Evolutionary conservation across 2,888 invertebrate genomes (phyloP).

Genomic region (Didymodactylos carnosus): DNA sequence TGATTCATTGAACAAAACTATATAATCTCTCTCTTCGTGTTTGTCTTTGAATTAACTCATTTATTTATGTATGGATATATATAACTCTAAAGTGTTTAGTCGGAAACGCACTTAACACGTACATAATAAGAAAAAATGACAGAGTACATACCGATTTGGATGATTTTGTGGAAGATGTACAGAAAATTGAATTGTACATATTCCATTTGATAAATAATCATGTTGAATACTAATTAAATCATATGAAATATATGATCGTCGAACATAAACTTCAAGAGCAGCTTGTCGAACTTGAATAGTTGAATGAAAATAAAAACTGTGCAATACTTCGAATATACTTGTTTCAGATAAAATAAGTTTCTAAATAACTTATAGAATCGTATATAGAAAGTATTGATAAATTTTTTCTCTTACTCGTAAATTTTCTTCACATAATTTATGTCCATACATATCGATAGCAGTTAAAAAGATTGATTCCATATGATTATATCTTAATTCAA

Average conservation of each 20-base stretch:
- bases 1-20: too few relatives aligned
- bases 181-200: slow-evolving; percentile 79
- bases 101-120: background rate
- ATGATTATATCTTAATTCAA: slow-evolving; percentile 87
- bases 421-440: slow-evolving; percentile 90
- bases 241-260: slow-evolving; percentile 55
- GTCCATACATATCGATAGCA: slow-evolving; percentile 92
- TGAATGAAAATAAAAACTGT: slow-evolving; percentile 88
- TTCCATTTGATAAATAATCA: slow-evolving; percentile 54
- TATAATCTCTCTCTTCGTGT: too few relatives aligned
- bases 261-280: slow-evolving; percentile 74
- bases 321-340: slow-evolving; percentile 90
- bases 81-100: too few relatives aligned
- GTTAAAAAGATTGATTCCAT: slow-evolving; percentile 98
- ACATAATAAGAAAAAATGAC: background rate
- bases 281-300: slow-evolving; percentile 78
- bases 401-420: slow-evolving; percentile 41
- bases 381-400: background rate
- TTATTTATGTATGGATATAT: too few relatives aligned
- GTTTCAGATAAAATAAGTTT: slow-evolving; percentile 89
- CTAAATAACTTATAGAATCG: slow-evolving; percentile 13
- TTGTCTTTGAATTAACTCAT: too few relatives aligned
- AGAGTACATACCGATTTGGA: slow-evolving; percentile 49
- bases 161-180: slow-evolving; percentile 79
- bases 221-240: slow-evolving; percentile 71